These are phyloP conservation scores for Diadophis punctatus DNA, from an alignment of 2,113 vertebrate species.

Conservation along the genomic window DNA sequence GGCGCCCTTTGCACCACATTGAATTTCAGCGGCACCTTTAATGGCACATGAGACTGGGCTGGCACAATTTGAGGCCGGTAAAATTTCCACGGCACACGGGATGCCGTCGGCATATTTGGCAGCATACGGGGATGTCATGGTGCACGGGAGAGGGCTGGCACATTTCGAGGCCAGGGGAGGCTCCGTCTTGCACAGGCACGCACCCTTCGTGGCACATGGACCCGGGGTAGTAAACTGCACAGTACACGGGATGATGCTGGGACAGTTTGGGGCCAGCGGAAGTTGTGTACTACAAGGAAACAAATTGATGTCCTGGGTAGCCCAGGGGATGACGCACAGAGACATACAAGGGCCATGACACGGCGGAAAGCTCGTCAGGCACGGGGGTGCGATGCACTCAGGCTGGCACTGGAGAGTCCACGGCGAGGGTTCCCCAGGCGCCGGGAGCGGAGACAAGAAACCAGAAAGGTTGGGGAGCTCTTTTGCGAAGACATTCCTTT, in stretches of 20 bases:
- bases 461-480: not conserved
- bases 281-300: not conserved
- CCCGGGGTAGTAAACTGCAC: not conserved
- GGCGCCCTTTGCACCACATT: not conserved
- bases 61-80: not conserved
- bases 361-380: not conserved
- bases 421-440: accelerated
- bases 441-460: not conserved
- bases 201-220: not conserved
- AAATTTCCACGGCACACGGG: not conserved
- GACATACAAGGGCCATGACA: not conserved
- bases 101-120: not conserved
- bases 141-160: not conserved
- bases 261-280: not conserved
- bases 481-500: not conserved
- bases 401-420: not conserved
- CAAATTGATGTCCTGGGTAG: too few relatives aligned
- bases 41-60: not conserved
- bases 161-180: not conserved
- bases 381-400: not conserved
- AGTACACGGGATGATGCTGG: not conserved
- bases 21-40: not conserved
- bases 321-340: accelerated
- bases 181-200: not conserved
- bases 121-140: not conserved